Conservation (phyloP, 2,888 invertebrate species). For the Timema podura region DNA sequence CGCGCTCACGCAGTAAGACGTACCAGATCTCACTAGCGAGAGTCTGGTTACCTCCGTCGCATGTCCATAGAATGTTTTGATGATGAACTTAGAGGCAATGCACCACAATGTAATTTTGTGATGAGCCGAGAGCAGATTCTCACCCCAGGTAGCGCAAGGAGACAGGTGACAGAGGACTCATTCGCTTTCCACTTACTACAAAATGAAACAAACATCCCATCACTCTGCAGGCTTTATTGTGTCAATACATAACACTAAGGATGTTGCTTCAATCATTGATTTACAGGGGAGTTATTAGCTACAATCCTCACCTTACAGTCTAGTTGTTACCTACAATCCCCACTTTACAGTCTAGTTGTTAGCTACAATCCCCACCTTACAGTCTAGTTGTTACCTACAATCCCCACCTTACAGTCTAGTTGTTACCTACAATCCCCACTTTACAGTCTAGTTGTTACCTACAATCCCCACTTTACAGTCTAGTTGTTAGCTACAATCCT, state of each 20-base stretch:
- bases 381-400: no score
- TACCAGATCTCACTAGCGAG: constrained; percentile 40
- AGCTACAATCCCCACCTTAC: no score
- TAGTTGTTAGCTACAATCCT: no score
- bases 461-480: no score
- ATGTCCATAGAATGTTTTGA: constrained; percentile 63
- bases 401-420: no score
- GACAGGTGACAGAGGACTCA: constrained; percentile 54
- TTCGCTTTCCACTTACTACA: constrained; percentile 64
- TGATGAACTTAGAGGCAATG: constrained; percentile 52
- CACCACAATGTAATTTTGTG: constrained; percentile 61
- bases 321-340: no score
- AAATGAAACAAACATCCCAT: constrained; percentile 25
- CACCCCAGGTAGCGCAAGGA: constrained; percentile 54
- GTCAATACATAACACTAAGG: no score
- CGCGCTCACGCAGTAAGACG: constrained; percentile 46
- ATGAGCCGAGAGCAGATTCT: constrained; percentile 42
- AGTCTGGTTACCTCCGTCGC: constrained; percentile 54
- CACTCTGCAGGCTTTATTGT: no score
- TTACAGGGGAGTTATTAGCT: background rate
- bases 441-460: no score
- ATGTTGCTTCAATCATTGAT: background rate
- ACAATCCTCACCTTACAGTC: background rate
- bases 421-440: no score
- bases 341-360: no score